Evolutionary conservation across 2,797 vertebrate genomes (phyloP).

Genomic region (Anisognathus igniventris): DNA sequence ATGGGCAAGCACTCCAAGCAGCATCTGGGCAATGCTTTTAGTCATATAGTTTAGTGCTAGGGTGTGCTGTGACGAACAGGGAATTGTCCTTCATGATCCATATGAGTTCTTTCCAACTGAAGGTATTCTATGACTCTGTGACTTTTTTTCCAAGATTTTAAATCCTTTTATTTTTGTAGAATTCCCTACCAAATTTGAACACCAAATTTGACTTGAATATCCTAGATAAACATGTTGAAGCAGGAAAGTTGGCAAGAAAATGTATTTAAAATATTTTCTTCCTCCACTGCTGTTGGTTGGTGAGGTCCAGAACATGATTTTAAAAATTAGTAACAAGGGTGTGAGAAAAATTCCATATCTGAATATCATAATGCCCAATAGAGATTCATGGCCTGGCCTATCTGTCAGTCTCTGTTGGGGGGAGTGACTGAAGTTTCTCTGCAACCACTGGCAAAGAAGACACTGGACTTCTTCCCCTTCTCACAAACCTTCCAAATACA

Average conservation of each 20-base stretch:
- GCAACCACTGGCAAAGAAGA: not conserved
- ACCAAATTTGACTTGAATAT: not conserved
- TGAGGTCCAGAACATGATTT: not conserved
- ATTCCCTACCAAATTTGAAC: not conserved
- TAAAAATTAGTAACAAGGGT: not conserved
- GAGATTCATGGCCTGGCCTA: not conserved
- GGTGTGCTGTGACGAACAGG: not conserved
- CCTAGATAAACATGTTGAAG: not conserved
- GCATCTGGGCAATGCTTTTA: fast-evolving
- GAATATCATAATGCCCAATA: not conserved
- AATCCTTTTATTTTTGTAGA: not conserved
- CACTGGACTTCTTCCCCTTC: not conserved
- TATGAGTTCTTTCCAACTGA: not conserved
- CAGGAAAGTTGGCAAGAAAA: not conserved
- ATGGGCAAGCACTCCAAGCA: not conserved
- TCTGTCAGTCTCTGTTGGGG: fast-evolving
- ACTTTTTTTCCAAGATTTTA: not conserved
- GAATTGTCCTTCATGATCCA: not conserved
- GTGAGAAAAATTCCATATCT: not conserved
- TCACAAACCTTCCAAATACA: not conserved
- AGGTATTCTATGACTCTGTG: not conserved
- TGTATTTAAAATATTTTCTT: not conserved
- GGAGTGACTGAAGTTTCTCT: not conserved
- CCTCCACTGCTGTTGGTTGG: not conserved
- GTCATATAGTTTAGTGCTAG: not conserved